Percentiles rank a stretch among this genome's conserved stretches.
Evolutionary conservation across 2,797 vertebrate species (phyloP).

Genomic region (Intellagama lesueurii): DNA sequence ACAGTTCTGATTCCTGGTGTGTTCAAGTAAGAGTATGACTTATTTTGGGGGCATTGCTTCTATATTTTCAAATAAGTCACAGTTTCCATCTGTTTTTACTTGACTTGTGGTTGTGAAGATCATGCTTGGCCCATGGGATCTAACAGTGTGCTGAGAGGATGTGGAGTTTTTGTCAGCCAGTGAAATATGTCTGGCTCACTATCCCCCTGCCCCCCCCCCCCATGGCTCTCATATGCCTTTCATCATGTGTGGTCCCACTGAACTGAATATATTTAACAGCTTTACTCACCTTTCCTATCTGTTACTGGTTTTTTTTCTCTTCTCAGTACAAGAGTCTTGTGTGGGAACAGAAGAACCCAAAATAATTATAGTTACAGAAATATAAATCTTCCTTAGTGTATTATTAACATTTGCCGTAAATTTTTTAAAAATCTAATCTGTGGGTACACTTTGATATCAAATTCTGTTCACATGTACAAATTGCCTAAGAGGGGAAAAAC

Average conservation of each 20-base stretch:
- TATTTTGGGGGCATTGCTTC: conserved; percentile 67
- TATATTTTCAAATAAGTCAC: conserved; percentile 72
- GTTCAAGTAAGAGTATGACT: conserved; percentile 63
- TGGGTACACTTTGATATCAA: conserved; percentile 38
- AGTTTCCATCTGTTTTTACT: conserved; percentile 85
- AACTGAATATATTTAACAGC: conserved; percentile 68
- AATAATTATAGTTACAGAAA: conserved; percentile 43
- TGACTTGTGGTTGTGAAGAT: conserved; percentile 82
- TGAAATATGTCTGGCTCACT: conserved; percentile 81
- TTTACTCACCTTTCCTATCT: conserved; percentile 71
- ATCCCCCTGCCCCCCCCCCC: conserved; percentile 7
- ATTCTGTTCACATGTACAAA: conserved; percentile 53
- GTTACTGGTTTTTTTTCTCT: conserved; percentile 57
- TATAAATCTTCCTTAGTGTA: conserved; percentile 32
- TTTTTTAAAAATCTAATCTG: conserved; percentile 44
- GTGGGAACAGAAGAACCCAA: conserved; percentile 60
- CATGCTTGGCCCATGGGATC: conserved; percentile 80
- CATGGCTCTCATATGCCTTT: conserved; percentile 72
- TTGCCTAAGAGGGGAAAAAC: conserved; percentile 14
- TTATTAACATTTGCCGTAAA: conserved; percentile 56
- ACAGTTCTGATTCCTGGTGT: conserved; percentile 54
- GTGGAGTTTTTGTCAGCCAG: conserved; percentile 84
- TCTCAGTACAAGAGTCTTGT: conserved; percentile 50
- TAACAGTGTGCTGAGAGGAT: conserved; percentile 79
- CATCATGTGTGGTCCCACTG: conserved; percentile 81